Percentiles rank a stretch among this genome's conserved stretches.
These are phyloP conservation scores for Leptopilina boulardi DNA, from an alignment of 1,140 invertebrate genomes.

Conservation along the genomic window DNA sequence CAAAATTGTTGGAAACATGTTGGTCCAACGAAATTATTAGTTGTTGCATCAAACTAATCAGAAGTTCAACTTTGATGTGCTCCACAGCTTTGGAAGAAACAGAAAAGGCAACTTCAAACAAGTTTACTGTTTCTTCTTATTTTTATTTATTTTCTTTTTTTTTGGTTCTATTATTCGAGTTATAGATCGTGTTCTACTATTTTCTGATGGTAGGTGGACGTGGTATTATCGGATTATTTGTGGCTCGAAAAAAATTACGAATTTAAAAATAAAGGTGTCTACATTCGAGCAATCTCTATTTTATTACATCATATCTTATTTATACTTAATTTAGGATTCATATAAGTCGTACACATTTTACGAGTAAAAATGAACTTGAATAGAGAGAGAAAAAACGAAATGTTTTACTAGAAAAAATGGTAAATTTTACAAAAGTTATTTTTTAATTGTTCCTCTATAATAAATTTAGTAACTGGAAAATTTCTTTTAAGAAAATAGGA, in stretches of 20 bases:
- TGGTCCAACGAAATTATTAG: background rate
- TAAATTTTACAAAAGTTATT: too few species aligned
- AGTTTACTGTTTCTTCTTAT: background rate
- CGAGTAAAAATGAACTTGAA: too few species aligned
- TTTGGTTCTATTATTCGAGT: background rate
- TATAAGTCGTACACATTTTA: too few species aligned
- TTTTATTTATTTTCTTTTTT: too few species aligned
- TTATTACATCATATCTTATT: background rate
- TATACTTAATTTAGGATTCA: background rate
- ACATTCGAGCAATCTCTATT: background rate
- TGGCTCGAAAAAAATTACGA: background rate
- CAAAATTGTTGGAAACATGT: background rate
- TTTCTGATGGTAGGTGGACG: background rate
- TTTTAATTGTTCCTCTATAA: too few species aligned
- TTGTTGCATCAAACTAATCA: background rate
- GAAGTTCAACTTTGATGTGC: background rate
- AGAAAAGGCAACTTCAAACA: background rate
- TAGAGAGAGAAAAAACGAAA: too few species aligned
- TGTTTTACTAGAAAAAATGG: too few species aligned
- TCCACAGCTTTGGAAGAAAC: background rate
- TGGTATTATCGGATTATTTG: background rate
- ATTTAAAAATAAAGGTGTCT: background rate
- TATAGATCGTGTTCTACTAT: background rate
- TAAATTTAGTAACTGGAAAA: too few species aligned
- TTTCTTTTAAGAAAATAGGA: too few species aligned